Conservation (phyloP, 1,140 invertebrate species). For the Oryzaephilus surinamensis region DNA sequence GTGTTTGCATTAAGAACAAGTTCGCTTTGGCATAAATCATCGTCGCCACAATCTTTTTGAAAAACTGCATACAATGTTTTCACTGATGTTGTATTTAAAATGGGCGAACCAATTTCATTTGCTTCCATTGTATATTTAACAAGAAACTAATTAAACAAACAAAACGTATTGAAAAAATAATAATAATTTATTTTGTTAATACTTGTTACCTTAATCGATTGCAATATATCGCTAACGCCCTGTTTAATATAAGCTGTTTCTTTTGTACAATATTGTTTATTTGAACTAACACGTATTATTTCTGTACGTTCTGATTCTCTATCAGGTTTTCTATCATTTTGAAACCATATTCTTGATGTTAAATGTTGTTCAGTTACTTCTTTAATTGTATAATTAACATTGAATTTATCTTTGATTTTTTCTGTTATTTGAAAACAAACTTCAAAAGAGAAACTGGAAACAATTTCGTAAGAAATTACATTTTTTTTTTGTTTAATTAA, state of each 20-base stretch:
- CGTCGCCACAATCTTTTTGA: slow-evolving; percentile 84
- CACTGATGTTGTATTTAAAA: slow-evolving; percentile 77
- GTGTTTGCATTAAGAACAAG: slow-evolving; percentile 53
- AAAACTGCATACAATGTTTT: slow-evolving; percentile 77
- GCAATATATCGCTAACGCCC: slow-evolving; percentile 73
- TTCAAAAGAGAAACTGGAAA: slow-evolving; percentile 68
- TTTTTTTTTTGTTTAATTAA: no score
- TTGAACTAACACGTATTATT: background rate
- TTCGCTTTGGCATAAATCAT: slow-evolving; percentile 83
- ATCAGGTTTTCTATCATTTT: slow-evolving; percentile 26
- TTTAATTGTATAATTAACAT: slow-evolving; percentile 20
- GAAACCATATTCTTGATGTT: slow-evolving; percentile 72
- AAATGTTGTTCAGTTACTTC: slow-evolving; percentile 21
- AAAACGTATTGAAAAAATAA: background rate
- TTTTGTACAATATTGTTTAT: slow-evolving; percentile 47
- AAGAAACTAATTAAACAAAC: slow-evolving; percentile 48
- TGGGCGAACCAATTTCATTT: slow-evolving; percentile 64
- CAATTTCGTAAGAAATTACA: no score
- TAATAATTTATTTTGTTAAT: background rate
- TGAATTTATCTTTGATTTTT: slow-evolving; percentile 13
- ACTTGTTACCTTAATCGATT: slow-evolving; percentile 54
- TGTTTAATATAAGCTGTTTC: slow-evolving; percentile 77
- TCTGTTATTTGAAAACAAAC: slow-evolving; percentile 70
- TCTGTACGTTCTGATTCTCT: slow-evolving; percentile 11
- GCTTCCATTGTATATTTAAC: slow-evolving; percentile 75